phyloP scores from a whole-genome alignment of 2,113 vertebrate genomes.

The Heterochromis multidens region DNA sequence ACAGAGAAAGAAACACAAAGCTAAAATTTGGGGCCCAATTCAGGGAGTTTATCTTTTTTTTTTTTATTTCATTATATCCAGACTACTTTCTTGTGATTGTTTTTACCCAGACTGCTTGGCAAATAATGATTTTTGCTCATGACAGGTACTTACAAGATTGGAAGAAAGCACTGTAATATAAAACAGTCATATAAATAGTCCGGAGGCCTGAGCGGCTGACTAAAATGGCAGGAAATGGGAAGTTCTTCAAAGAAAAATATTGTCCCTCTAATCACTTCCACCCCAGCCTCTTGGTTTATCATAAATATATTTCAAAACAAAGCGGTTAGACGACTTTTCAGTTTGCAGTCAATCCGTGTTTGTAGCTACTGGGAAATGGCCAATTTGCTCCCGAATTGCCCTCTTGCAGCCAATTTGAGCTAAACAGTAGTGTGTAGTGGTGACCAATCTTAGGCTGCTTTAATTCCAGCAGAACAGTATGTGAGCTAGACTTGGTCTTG shows the following conservation, averaged over 20 bases:
- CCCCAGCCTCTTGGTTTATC: neutral
- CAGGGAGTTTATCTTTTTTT: neutral
- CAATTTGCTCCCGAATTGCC: slow-evolving; percentile 54
- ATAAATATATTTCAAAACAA: slow-evolving; percentile 3
- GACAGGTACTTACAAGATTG: neutral
- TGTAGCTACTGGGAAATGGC: slow-evolving; percentile 36
- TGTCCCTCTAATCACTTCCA: slow-evolving; percentile 16
- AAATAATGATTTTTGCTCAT: neutral
- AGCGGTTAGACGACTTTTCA: neutral
- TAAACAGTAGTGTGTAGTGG: slow-evolving; percentile 35
- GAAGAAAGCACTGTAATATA: slow-evolving; percentile 1
- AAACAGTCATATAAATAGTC: neutral
- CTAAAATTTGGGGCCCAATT: neutral
- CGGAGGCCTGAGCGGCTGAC: neutral
- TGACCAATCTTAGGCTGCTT: slow-evolving; percentile 49
- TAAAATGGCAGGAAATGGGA: slow-evolving; percentile 27
- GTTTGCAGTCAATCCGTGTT: slow-evolving; percentile 7
- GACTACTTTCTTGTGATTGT: neutral
- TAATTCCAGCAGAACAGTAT: slow-evolving; percentile 56
- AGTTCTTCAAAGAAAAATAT: neutral
- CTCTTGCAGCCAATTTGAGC: slow-evolving; percentile 60
- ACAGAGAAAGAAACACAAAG: neutral
- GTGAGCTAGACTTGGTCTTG: slow-evolving; percentile 55
- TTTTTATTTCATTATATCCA: neutral
- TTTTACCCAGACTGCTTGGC: neutral